Evolutionary conservation across 2,888 invertebrate genomes (phyloP).

Genomic region (Epinotia bilunana): DNA sequence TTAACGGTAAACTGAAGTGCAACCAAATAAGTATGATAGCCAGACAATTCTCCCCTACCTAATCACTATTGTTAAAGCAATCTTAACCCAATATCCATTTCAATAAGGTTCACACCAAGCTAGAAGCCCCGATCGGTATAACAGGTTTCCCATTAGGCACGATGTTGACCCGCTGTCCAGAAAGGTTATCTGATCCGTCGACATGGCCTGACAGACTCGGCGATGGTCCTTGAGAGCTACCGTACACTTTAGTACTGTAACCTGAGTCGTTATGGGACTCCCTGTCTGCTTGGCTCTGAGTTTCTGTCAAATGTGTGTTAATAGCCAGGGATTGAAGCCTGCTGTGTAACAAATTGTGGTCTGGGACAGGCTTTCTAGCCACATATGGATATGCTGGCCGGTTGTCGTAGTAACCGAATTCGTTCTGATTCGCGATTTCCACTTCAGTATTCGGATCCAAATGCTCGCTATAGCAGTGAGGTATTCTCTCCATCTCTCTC

Average conservation of each 20-base stretch:
- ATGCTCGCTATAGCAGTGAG: slow-evolving; percentile 79
- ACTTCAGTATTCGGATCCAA: slow-evolving; percentile 78
- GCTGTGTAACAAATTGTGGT: slow-evolving; percentile 76
- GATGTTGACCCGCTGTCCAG: slow-evolving; percentile 70
- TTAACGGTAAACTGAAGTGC: too few species aligned
- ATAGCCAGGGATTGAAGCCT: slow-evolving; percentile 79
- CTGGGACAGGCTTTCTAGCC: slow-evolving; percentile 69
- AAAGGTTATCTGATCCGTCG: slow-evolving; percentile 72
- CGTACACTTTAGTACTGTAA: slow-evolving; percentile 92
- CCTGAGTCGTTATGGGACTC: slow-evolving; percentile 93
- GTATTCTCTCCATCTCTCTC: slow-evolving; percentile 80
- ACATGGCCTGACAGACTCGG: slow-evolving; percentile 87
- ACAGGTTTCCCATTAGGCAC: slow-evolving; percentile 66
- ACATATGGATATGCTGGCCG: slow-evolving; percentile 66
- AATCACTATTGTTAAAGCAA: neutral
- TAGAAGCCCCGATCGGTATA: slow-evolving; percentile 85
- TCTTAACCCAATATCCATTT: too few species aligned
- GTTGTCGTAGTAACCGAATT: slow-evolving; percentile 75
- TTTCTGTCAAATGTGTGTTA: slow-evolving; percentile 78
- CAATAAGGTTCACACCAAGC: slow-evolving; percentile 83
- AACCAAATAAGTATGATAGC: too few species aligned
- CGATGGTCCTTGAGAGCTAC: slow-evolving; percentile 91
- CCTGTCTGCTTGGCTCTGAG: slow-evolving; percentile 82
- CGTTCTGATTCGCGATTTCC: slow-evolving; percentile 78
- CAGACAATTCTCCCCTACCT: too few species aligned